These are phyloP conservation scores for Eurosta solidaginis DNA, from an alignment of 1,140 invertebrate species.

Conservation along the genomic window DNA sequence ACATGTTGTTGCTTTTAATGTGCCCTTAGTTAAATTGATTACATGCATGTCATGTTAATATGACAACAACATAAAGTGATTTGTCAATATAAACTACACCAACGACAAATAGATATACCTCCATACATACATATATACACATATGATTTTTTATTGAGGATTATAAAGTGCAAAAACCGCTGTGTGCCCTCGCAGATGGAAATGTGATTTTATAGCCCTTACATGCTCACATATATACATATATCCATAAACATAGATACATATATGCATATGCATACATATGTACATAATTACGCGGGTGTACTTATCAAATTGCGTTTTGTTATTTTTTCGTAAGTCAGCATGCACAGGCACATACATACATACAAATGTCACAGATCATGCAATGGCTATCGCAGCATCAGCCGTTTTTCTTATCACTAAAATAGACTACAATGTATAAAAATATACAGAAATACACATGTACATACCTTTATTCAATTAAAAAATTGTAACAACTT, in stretches of 20 bases:
- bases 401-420: background rate
- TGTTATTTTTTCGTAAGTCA: background rate
- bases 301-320: background rate
- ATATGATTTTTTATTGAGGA: background rate
- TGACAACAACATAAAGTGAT: background rate
- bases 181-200: background rate
- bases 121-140: too few relatives aligned
- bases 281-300: background rate
- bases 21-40: background rate
- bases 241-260: background rate
- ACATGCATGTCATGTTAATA: background rate
- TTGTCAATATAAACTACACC: background rate
- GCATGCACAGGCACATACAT: too few relatives aligned
- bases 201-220: background rate
- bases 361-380: background rate
- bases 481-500: background rate
- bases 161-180: background rate
- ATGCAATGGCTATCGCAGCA: background rate
- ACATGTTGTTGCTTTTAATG: background rate
- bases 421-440: slow-evolving; percentile 10
- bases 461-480: background rate
- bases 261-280: background rate
- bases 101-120: too few relatives aligned
- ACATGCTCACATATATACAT: background rate
- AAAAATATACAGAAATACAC: background rate